These are phyloP conservation scores for Chaetura pelagica DNA, from an alignment of 2,113 vertebrate species.

Conservation along the genomic window DNA sequence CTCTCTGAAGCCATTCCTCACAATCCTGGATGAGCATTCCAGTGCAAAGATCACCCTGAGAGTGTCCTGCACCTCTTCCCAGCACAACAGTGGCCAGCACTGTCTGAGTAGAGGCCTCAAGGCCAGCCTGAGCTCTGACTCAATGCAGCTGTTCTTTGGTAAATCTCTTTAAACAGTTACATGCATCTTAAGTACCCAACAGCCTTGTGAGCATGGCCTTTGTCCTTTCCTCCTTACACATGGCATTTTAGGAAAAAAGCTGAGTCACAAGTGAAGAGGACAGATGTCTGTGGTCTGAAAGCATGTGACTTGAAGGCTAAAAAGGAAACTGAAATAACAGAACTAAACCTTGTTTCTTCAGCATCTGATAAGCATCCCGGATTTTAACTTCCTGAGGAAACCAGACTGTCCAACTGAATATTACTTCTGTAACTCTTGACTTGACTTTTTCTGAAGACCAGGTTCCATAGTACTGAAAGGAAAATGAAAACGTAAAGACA, in stretches of 20 bases:
- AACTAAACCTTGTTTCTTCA: conserved; percentile 91
- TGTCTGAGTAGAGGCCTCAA: not conserved
- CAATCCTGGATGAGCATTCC: not conserved
- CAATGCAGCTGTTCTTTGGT: not conserved
- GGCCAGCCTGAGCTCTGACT: not conserved
- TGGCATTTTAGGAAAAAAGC: not conserved
- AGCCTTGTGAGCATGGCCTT: not conserved
- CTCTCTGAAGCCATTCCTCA: not conserved
- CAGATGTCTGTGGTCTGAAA: not conserved
- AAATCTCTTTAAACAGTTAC: not conserved
- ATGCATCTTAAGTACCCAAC: not conserved
- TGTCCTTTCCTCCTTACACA: not conserved
- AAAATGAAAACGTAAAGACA: not conserved
- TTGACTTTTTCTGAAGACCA: conserved; percentile 88
- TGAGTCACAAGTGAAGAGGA: not conserved
- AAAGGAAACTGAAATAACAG: conserved; percentile 53
- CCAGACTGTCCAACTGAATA: conserved; percentile 93
- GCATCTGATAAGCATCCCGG: conserved; percentile 89
- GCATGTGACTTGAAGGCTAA: not conserved
- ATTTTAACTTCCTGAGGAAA: conserved; percentile 91
- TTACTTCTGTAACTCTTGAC: conserved; percentile 83
- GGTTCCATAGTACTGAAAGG: conserved; percentile 83
- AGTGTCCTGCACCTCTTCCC: not conserved
- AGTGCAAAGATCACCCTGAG: not conserved
- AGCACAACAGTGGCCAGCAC: not conserved